Conservation (phyloP, 2,113 vertebrate species). For the Sphyrna mokarran region DNA sequence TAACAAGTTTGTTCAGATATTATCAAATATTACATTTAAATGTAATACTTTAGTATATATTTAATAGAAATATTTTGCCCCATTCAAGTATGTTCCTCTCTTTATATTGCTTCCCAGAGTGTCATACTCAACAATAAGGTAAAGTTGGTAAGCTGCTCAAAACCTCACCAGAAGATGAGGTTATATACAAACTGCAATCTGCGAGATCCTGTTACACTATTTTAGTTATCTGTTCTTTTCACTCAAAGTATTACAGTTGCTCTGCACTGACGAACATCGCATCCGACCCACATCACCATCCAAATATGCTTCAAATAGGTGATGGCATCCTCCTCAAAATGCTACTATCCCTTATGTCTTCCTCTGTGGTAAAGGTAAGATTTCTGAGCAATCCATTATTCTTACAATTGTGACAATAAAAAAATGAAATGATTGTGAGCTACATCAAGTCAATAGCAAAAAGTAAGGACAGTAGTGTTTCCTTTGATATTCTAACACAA, state of each 20-base stretch:
- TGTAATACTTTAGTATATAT: too few relatives aligned
- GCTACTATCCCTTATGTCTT: constrained; percentile 62
- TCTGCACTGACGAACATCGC: constrained; percentile 64
- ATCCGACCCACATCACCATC: constrained; percentile 50
- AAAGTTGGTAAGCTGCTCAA: not conserved
- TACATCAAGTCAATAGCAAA: not conserved
- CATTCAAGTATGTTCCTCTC: not conserved
- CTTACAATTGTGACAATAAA: not conserved
- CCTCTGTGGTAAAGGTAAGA: constrained; percentile 64
- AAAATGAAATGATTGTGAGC: not conserved
- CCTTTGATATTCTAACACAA: not conserved
- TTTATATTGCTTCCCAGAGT: not conserved
- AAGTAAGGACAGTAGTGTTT: not conserved
- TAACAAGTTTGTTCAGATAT: not conserved
- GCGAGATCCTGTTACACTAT: constrained; percentile 29
- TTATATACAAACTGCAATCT: not conserved
- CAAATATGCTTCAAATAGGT: constrained; percentile 52
- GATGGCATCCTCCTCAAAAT: constrained; percentile 54
- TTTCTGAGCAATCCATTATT: not conserved
- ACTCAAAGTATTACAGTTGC: constrained; percentile 66
- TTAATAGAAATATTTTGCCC: not conserved
- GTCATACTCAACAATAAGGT: not conserved
- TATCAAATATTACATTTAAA: not conserved
- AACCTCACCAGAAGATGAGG: not conserved
- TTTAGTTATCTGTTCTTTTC: not conserved